Percentiles rank a stretch among this genome's conserved stretches.
These are phyloP conservation scores for Acanthis flammea DNA, from an alignment of 2,797 vertebrate genomes.

Conservation along the genomic window DNA sequence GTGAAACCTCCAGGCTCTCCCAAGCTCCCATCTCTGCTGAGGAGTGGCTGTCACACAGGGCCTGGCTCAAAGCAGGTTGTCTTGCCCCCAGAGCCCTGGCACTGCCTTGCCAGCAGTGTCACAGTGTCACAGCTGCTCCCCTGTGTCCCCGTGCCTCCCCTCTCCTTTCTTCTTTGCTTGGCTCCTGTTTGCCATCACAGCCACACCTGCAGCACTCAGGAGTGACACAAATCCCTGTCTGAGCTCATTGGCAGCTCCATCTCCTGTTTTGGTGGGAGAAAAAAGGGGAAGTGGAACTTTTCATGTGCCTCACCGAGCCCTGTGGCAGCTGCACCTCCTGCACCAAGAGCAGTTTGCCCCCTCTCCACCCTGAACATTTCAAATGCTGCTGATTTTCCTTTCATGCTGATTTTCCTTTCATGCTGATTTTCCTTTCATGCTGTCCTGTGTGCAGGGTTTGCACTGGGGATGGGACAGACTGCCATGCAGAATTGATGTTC, in stretches of 20 bases:
- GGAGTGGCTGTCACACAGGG: background rate
- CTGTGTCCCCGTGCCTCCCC: background rate
- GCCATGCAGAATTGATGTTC: slow-evolving; percentile 7
- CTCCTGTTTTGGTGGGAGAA: background rate
- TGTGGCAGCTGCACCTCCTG: background rate
- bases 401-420: too few relatives aligned
- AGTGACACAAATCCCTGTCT: background rate
- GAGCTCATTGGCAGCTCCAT: background rate
- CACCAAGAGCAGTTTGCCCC: background rate
- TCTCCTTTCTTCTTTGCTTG: background rate
- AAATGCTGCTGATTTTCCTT: background rate
- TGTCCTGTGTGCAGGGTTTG: background rate
- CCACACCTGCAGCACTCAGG: background rate
- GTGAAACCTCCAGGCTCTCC: background rate
- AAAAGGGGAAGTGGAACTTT: background rate
- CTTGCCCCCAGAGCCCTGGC: background rate
- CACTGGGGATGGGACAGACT: background rate
- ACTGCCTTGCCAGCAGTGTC: background rate
- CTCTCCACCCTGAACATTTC: background rate
- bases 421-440: background rate
- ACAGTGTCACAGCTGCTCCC: background rate
- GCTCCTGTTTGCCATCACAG: background rate
- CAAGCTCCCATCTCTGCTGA: too few relatives aligned
- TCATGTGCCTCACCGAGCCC: background rate
- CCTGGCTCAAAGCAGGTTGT: background rate